Evolutionary conservation across 2,888 invertebrate species (phyloP).

Genomic region (Xylota segnis): DNA sequence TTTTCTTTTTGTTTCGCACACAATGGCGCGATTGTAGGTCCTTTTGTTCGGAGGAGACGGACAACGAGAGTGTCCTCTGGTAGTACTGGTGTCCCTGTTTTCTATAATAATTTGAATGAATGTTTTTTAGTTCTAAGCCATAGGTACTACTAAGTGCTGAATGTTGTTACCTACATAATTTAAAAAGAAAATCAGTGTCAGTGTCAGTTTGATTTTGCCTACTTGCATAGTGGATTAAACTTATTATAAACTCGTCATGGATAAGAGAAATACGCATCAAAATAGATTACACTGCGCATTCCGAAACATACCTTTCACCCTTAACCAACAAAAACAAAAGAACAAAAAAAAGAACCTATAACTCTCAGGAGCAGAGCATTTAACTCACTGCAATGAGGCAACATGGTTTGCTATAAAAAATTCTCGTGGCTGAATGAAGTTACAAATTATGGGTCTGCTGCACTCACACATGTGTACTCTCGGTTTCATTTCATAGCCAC

Average conservation of each 20-base stretch:
- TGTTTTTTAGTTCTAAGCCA: constrained; percentile 39
- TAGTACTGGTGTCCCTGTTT: constrained; percentile 52
- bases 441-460: constrained; percentile 63
- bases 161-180: too few species aligned
- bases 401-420: constrained; percentile 63
- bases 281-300: constrained; percentile 43
- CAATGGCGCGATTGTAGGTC: constrained; percentile 67
- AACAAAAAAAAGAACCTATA: constrained; percentile 27
- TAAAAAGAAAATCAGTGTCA: constrained; percentile 65
- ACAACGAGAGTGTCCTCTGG: constrained; percentile 51
- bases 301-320: constrained; percentile 53
- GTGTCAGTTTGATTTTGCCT: constrained; percentile 44
- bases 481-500: constrained; percentile 8
- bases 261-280: constrained; percentile 11
- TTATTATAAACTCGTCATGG: too few species aligned
- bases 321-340: too few species aligned
- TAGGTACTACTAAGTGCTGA: background rate
- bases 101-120: constrained; percentile 43
- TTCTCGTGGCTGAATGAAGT: constrained; percentile 41
- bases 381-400: constrained; percentile 55
- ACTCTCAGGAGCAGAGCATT: constrained; percentile 1
- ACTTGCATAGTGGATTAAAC: too few species aligned
- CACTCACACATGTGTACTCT: constrained; percentile 42
- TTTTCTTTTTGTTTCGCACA: constrained; percentile 66
- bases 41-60: too few species aligned